Evolutionary conservation across 92 coral and sea anemone species (phyloP).

Genomic region (Pocillopora meandrina): DNA sequence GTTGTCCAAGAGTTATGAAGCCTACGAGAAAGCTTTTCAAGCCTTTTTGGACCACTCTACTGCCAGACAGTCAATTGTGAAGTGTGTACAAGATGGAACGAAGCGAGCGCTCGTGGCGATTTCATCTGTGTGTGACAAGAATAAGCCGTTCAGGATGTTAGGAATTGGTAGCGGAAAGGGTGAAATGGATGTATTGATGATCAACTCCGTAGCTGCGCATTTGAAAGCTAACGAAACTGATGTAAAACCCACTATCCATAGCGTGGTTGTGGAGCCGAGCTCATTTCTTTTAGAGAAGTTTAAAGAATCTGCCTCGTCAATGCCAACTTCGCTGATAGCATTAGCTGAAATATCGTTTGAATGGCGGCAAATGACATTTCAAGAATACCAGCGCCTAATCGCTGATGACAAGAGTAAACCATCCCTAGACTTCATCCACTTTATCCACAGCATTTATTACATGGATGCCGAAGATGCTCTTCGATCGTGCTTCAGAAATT

Average conservation of each 20-base stretch:
- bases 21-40: constrained; percentile 46
- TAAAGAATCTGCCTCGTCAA: constrained; percentile 27
- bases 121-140: neutral
- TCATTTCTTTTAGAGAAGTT: constrained; percentile 35
- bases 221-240: constrained; percentile 21
- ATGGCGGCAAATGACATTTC: constrained; percentile 57
- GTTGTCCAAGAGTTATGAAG: constrained; percentile 29
- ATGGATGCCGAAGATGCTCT: constrained; percentile 56
- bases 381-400: constrained; percentile 20
- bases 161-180: constrained; percentile 64
- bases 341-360: constrained; percentile 47
- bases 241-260: constrained; percentile 30
- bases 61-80: constrained; percentile 44
- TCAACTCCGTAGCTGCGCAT: constrained; percentile 50
- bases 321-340: constrained; percentile 35
- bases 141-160: constrained; percentile 32
- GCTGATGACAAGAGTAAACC: constrained; percentile 18
- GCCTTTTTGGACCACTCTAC: constrained; percentile 50
- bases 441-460: constrained; percentile 58
- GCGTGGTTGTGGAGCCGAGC: constrained; percentile 50
- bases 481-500: constrained; percentile 32
- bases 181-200: constrained; percentile 35
- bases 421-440: constrained; percentile 45
- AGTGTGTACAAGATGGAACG: constrained; percentile 40
- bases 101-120: constrained; percentile 26